Base-by-base conservation (phyloP, 2,888 invertebrate genomes). In the Melanostoma mellinum region DNA sequence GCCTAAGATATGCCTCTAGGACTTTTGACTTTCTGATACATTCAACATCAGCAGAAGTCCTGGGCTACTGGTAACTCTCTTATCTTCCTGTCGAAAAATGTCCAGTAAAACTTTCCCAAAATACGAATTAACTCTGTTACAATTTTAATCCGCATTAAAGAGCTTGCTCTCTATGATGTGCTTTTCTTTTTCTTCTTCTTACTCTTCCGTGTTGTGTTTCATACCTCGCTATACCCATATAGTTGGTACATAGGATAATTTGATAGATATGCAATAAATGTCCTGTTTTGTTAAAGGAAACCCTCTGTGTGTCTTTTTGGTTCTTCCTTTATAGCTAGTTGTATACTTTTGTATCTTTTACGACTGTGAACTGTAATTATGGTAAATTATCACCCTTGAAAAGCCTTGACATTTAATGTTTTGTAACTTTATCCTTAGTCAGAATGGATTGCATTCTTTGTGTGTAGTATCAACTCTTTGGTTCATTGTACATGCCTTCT, bases 261-360 rank as follows among this genome's bases (percentile, higher is more conserved):
- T 80, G 80, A 80, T 80, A 75, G 80, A 80, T 80, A 80, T 80
- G 75, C 75, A 80, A 80, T 80, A 80, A 80, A 80, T 65, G 80
- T 75, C 80, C 65, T 67, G 67, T 75, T 67, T 58, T 56, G 58
- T 67, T 20, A 40, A 50, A 63, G 50, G 33, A 61, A 8, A 35
- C 3, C 40, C 33, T 2, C 50, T 4, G 8, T 35, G 8, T n/a
- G 6, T 35, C 20, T 42, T 42, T 38, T 48, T 6, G 58, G 46
- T 67, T 48, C 38, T 35, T 44, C 6, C 4, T 44, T 20, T 6
- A 33, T 4, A 6, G 35, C 20, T 6, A 30, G 3, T 52, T 32
- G 63, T 36, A 60, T 73, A 73, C 61, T 67, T 58, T 36, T 38
- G 35, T 33, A 33, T 63, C 50, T 50, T 63, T 50, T 32, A 20